Evolutionary conservation across 1,140 invertebrate genomes (phyloP).

Genomic region (Drosophila nigrodunni): DNA sequence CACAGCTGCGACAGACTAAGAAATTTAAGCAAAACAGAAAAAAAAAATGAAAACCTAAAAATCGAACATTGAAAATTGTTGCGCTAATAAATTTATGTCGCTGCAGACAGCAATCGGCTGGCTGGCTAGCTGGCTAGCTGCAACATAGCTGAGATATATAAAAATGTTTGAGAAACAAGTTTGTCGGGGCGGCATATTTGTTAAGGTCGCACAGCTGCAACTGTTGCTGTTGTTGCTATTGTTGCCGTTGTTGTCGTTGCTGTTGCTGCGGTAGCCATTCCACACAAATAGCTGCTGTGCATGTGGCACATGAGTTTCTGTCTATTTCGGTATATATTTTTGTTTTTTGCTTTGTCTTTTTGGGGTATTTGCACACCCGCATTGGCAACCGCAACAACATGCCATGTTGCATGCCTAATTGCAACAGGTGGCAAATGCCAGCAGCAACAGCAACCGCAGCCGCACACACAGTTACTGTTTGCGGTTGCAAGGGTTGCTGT

Average conservation of each 20-base stretch:
- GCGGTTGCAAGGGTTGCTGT: constrained; percentile 51
- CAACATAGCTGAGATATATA: constrained; percentile 48
- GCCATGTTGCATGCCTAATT: constrained; percentile 82
- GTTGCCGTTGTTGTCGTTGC: constrained; percentile 43
- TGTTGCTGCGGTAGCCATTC: constrained; percentile 46
- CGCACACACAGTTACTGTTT: constrained; percentile 28
- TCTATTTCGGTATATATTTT: constrained; percentile 2
- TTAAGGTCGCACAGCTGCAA: constrained; percentile 81
- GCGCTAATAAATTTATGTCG: constrained; percentile 62
- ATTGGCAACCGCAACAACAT: constrained; percentile 71
- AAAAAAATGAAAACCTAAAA: constrained; percentile 8
- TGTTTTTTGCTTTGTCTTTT: constrained; percentile 6
- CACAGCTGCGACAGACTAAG: constrained; percentile 53
- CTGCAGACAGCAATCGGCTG: constrained; percentile 39
- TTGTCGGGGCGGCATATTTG: constrained; percentile 74
- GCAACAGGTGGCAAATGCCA: constrained; percentile 78
- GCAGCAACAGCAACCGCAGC: constrained; percentile 4
- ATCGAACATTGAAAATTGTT: constrained; percentile 52
- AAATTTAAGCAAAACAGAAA: constrained; percentile 46
- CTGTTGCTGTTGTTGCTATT: constrained; percentile 15
- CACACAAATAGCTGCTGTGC: constrained; percentile 70
- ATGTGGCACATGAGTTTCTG: constrained; percentile 59
- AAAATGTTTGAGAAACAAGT: constrained; percentile 60
- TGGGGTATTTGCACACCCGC: constrained; percentile 57
- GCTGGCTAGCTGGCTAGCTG: constrained; percentile 6